phyloP scores from a whole-genome alignment of 1,140 invertebrate genomes.

The Temnothorax longispinosus region DNA sequence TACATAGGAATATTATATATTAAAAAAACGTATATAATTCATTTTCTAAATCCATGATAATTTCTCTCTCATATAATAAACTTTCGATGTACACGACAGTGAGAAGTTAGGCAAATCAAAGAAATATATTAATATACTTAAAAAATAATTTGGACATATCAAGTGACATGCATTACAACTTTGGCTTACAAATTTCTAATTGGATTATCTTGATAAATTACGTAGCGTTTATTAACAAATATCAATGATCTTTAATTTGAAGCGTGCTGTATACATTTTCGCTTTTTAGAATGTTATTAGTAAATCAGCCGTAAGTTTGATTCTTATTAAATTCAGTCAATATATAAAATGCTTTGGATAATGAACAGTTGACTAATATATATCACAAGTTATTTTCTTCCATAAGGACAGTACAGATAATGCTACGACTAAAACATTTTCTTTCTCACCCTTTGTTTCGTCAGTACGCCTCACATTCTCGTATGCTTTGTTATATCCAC shows the following conservation, averaged over 20 bases:
- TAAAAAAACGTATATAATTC: background rate
- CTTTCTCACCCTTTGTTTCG: conserved; percentile 33
- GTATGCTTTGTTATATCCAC: conserved; percentile 51
- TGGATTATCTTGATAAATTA: conserved; percentile 35
- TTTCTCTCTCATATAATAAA: background rate
- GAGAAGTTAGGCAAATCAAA: conserved; percentile 16
- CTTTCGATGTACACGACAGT: conserved; percentile 15
- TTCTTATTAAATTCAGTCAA: conserved; percentile 64
- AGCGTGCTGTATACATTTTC: conserved; percentile 24
- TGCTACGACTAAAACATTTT: conserved; percentile 58
- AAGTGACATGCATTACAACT: conserved; percentile 29
- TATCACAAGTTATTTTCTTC: conserved; percentile 68
- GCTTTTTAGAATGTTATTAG: conserved; percentile 31
- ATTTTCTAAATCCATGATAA: background rate
- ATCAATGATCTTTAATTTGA: conserved; percentile 21
- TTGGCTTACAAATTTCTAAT: conserved; percentile 33
- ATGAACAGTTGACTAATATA: conserved; percentile 63
- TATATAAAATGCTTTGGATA: conserved; percentile 57
- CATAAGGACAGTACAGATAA: conserved; percentile 56
- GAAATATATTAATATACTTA: conserved; percentile 4
- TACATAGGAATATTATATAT: background rate
- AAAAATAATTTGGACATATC: conserved; percentile 30
- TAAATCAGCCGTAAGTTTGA: conserved; percentile 57
- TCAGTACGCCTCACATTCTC: conserved; percentile 17
- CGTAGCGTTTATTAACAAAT: conserved; percentile 16